Evolutionary conservation across 2,113 vertebrate species (phyloP).

Genomic region (Centropristis striata): DNA sequence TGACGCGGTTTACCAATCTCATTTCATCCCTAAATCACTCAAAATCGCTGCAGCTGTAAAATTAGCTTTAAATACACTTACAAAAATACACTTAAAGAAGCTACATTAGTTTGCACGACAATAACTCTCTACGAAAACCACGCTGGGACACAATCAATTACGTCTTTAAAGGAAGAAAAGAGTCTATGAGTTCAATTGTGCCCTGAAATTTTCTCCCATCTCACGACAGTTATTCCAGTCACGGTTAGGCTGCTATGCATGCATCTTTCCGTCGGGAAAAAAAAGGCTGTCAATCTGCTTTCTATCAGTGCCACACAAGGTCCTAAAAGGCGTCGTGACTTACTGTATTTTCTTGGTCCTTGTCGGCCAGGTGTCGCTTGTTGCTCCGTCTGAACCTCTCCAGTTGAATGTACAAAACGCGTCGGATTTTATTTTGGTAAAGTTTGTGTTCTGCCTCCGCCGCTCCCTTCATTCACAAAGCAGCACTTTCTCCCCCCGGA

Average conservation of each 20-base stretch:
- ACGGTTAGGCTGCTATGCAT: constrained; percentile 71
- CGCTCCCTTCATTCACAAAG: constrained; percentile 85
- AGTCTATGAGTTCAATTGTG: constrained; percentile 10
- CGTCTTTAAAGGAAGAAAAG: neutral
- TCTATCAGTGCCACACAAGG: constrained; percentile 30
- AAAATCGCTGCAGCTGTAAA: neutral
- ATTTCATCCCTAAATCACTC: neutral
- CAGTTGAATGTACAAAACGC: neutral
- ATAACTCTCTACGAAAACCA: neutral
- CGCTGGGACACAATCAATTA: neutral
- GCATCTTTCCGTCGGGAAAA: constrained; percentile 66
- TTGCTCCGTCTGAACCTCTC: constrained; percentile 10
- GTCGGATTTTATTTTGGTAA: constrained; percentile 46
- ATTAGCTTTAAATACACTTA: too few species aligned
- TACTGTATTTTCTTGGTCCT: constrained; percentile 44
- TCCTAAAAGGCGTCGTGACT: constrained; percentile 41
- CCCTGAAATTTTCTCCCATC: constrained; percentile 43
- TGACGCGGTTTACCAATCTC: neutral
- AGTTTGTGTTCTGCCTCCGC: constrained; percentile 71
- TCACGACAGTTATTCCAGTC: constrained; percentile 75
- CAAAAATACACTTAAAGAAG: neutral
- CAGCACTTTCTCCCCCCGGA: constrained; percentile 78
- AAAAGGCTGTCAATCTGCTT: constrained; percentile 55
- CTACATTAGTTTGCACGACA: constrained; percentile 5
- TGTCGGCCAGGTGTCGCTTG: constrained; percentile 25